Evolutionary conservation across 2,797 vertebrate genomes (phyloP).

Genomic region (Danionella dracula): DNA sequence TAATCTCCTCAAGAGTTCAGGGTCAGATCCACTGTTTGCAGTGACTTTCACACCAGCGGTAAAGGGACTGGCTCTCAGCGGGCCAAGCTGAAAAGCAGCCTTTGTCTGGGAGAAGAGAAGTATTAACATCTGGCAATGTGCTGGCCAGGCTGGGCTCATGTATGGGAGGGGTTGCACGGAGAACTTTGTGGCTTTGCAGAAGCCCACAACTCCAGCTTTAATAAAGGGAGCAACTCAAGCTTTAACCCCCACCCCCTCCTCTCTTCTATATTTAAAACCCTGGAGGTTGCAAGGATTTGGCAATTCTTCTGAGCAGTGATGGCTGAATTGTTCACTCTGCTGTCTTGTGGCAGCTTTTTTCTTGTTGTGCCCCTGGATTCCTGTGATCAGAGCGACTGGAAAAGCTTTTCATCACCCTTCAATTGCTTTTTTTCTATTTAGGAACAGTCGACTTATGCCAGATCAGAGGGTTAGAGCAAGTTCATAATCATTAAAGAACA

Average conservation of each 20-base stretch:
- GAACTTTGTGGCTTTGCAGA: slow-evolving; percentile 24
- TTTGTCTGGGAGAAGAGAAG: slow-evolving; percentile 35
- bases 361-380: slow-evolving; percentile 11
- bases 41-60: slow-evolving; percentile 32
- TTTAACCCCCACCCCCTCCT: not conserved
- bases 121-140: slow-evolving; percentile 38
- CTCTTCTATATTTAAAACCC: not conserved
- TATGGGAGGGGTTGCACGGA: slow-evolving; percentile 18
- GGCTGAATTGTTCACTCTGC: slow-evolving; percentile 39
- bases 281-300: slow-evolving; percentile 34
- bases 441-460: slow-evolving; percentile 23
- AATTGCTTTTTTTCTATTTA: slow-evolving; percentile 21
- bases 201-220: slow-evolving; percentile 18
- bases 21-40: slow-evolving; percentile 28
- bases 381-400: slow-evolving; percentile 23
- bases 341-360: slow-evolving; percentile 9
- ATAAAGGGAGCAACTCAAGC: not conserved
- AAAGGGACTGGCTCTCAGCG: slow-evolving; percentile 27
- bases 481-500: slow-evolving; percentile 18
- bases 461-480: slow-evolving; percentile 28
- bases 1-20: slow-evolving; percentile 13
- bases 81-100: slow-evolving; percentile 34
- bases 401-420: slow-evolving; percentile 24
- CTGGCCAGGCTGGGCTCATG: slow-evolving; percentile 18
- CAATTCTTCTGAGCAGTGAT: slow-evolving; percentile 39